These are phyloP conservation scores for Nomada ferruginata DNA, from an alignment of 2,888 invertebrate genomes.

Conservation along the genomic window DNA sequence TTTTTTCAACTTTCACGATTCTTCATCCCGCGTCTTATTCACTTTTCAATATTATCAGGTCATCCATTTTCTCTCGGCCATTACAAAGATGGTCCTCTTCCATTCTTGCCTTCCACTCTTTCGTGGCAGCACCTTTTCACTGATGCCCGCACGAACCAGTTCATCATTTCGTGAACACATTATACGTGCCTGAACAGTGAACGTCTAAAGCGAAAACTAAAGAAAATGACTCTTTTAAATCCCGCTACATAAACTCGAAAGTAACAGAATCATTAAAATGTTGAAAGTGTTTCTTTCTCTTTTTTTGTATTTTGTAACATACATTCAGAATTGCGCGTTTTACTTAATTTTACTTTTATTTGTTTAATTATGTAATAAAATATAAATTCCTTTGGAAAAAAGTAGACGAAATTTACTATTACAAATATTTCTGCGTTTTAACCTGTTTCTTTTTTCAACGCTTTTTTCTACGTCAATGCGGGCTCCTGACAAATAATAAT, in stretches of 20 bases:
- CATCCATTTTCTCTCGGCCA: constrained; percentile 12
- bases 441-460: too few species aligned
- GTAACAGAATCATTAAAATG: not conserved
- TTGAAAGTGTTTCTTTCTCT: not conserved
- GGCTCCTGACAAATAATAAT: too few species aligned
- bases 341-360: too few species aligned
- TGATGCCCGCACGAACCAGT: not conserved
- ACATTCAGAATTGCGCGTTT: too few species aligned
- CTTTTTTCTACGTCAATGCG: too few species aligned
- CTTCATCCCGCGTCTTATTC: not conserved
- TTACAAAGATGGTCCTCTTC: constrained; percentile 11
- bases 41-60: constrained; percentile 14
- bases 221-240: not conserved
- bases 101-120: constrained; percentile 2
- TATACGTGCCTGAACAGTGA: not conserved
- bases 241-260: not conserved
- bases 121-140: constrained; percentile 9
- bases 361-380: too few species aligned
- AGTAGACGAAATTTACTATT: too few species aligned
- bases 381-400: too few species aligned
- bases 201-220: not conserved
- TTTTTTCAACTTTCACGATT: not conserved
- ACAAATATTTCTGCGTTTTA: too few species aligned
- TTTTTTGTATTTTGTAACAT: too few species aligned
- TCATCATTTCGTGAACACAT: constrained; percentile 11